phyloP scores from a whole-genome alignment of 1,140 invertebrate species.

The Nasonia vitripennis region DNA sequence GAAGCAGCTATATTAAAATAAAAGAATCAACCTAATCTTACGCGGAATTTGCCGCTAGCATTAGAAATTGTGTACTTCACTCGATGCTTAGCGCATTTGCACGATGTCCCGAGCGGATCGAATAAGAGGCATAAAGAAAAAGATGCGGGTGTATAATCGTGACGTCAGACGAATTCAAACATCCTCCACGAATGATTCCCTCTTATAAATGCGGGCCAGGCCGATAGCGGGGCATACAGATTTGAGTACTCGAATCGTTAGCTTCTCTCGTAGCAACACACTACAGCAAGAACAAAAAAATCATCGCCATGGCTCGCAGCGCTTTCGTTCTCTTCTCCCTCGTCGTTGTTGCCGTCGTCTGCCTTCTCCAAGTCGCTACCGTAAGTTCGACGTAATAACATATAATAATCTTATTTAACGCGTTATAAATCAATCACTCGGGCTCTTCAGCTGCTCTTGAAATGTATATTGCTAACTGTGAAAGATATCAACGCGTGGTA shows the following conservation, averaged over 20 bases:
- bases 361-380: conserved; percentile 6
- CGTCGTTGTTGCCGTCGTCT: background rate
- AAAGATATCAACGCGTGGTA: background rate
- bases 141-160: too few relatives aligned
- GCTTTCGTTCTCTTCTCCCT: background rate
- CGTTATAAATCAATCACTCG: background rate
- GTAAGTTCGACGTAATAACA: conserved; percentile 17
- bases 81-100: too few relatives aligned
- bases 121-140: too few relatives aligned
- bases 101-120: too few relatives aligned
- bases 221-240: background rate
- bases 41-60: too few relatives aligned
- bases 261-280: background rate
- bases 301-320: conserved; percentile 17
- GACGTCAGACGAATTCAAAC: background rate
- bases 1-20: too few relatives aligned
- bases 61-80: too few relatives aligned
- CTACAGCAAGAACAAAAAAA: background rate
- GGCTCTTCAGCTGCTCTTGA: too few relatives aligned
- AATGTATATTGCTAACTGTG: background rate
- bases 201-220: conserved; percentile 5
- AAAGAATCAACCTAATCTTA: too few relatives aligned
- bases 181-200: background rate
- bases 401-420: background rate
- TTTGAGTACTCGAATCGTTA: conserved; percentile 7